phyloP scores from a whole-genome alignment of 2,113 vertebrate genomes.

The Chloropsis hardwickii region DNA sequence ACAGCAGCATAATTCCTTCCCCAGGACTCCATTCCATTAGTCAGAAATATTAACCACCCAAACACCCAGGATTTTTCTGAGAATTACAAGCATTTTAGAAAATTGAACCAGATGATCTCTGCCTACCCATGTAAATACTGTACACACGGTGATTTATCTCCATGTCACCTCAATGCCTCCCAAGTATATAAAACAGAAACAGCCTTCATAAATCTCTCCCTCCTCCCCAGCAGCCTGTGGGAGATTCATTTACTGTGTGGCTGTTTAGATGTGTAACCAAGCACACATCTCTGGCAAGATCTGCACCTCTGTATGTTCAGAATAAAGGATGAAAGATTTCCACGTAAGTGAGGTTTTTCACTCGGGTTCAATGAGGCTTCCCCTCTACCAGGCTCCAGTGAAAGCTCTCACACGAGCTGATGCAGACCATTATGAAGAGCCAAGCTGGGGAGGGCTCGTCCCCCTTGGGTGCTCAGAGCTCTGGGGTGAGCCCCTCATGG shows the following conservation, averaged over 20 bases:
- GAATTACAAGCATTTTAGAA: conserved; percentile 16
- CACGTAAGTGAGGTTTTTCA: background rate
- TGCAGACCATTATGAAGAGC: background rate
- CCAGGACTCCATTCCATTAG: background rate
- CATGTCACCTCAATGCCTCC: conserved; percentile 23
- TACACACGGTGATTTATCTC: conserved; percentile 4
- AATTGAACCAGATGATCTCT: conserved; percentile 40
- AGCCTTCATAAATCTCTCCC: conserved; percentile 39
- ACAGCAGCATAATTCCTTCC: background rate
- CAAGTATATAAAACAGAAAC: conserved; percentile 41
- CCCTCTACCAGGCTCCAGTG: background rate
- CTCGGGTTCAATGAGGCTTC: background rate
- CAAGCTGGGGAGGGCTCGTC: background rate
- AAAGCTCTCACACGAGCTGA: background rate
- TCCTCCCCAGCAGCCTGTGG: background rate
- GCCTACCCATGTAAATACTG: conserved; percentile 21
- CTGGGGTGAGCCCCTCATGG: background rate
- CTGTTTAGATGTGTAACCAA: background rate
- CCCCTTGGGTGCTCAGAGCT: background rate
- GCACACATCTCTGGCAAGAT: background rate
- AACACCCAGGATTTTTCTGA: background rate
- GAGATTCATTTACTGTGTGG: conserved; percentile 18
- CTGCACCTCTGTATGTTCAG: background rate
- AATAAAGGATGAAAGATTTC: background rate
- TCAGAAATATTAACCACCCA: conserved; percentile 12